phyloP scores from a whole-genome alignment of 2,797 vertebrate genomes.

The Poecilia wingei region DNA sequence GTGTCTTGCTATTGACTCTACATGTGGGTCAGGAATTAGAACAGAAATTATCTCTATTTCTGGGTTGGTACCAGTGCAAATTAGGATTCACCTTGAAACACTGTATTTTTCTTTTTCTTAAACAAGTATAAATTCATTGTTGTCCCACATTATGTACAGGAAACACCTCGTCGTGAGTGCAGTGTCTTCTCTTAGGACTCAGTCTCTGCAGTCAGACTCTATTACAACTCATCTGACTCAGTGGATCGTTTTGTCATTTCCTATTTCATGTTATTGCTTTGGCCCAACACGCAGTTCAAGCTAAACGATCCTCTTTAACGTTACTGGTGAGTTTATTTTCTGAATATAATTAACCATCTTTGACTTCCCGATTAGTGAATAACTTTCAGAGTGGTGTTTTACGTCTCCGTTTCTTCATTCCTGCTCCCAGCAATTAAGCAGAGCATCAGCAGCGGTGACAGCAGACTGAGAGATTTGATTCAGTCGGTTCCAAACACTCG shows the following conservation, averaged over 20 bases:
- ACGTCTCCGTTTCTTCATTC: not conserved
- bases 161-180: too few species aligned
- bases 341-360: not conserved
- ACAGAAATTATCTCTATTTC: not conserved
- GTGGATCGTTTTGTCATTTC: not conserved
- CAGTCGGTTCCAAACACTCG: not conserved
- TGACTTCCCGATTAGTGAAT: not conserved
- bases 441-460: not conserved
- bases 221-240: not conserved
- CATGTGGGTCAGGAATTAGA: too few species aligned
- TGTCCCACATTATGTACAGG: not conserved
- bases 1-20: too few species aligned
- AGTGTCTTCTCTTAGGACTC: too few species aligned
- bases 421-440: not conserved
- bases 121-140: not conserved
- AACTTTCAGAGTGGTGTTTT: not conserved
- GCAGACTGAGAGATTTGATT: not conserved
- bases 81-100: not conserved
- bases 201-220: not conserved
- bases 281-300: not conserved
- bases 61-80: not conserved
- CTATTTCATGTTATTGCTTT: not conserved
- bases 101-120: not conserved
- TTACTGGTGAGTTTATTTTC: not conserved
- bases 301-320: not conserved